These are phyloP conservation scores for Baronia brevicornis DNA, from an alignment of 2,888 invertebrate genomes.

Conservation along the genomic window DNA sequence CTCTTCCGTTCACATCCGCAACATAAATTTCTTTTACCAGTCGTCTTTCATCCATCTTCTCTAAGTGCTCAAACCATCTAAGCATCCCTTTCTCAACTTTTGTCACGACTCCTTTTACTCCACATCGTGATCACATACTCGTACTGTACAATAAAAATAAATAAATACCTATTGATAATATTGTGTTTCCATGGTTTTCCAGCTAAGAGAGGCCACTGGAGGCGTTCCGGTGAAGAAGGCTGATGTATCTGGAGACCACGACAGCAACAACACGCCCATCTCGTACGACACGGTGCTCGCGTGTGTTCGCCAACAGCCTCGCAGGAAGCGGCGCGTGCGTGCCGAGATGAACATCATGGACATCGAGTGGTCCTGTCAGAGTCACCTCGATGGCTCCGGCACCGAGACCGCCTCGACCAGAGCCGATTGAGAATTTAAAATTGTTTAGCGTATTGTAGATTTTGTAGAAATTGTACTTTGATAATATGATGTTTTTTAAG, in stretches of 20 bases:
- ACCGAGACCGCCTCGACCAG: slow-evolving; percentile 24
- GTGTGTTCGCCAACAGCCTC: slow-evolving; percentile 39
- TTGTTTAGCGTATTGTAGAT: slow-evolving; percentile 27
- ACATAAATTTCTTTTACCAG: no score
- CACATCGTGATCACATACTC: no score
- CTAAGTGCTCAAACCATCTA: no score
- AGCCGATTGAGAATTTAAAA: slow-evolving; percentile 15
- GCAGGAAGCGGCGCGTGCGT: slow-evolving; percentile 24
- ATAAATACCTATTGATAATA: no score
- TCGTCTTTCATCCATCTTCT: no score
- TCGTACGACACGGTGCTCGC: slow-evolving; percentile 30
- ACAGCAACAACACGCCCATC: slow-evolving; percentile 14
- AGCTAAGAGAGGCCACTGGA: no score
- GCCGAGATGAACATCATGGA: slow-evolving; percentile 18
- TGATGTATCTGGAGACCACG: slow-evolving; percentile 18
- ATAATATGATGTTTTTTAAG: no score
- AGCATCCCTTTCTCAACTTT: background rate
- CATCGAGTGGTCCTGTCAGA: slow-evolving; percentile 19
- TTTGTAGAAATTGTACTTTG: no score
- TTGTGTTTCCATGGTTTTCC: no score
- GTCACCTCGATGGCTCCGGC: slow-evolving; percentile 15
- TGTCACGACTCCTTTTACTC: no score
- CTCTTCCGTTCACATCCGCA: no score
- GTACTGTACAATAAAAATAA: no score
- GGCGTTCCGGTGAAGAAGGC: background rate